phyloP scores from a whole-genome alignment of 2,113 vertebrate genomes.

The Pampusana beccarii region DNA sequence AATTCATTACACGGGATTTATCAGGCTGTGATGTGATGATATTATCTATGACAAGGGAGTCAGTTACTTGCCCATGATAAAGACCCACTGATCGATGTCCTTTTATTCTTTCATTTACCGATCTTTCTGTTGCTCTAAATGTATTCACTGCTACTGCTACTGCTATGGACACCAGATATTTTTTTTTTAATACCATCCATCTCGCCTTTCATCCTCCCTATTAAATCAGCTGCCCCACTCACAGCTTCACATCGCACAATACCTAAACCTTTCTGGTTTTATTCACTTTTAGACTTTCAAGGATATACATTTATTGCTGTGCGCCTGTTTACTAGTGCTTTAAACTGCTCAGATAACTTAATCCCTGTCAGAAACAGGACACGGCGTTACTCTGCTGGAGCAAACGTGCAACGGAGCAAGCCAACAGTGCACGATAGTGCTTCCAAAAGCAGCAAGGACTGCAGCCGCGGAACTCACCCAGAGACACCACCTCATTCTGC shows the following conservation, averaged over 20 bases:
- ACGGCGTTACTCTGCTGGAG: not conserved
- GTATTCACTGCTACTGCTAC: not conserved
- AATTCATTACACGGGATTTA: slow-evolving; percentile 11
- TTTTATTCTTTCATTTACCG: slow-evolving; percentile 5
- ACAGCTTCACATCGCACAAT: not conserved
- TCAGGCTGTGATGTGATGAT: not conserved
- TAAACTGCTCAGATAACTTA: not conserved
- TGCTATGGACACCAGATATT: not conserved
- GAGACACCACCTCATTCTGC: not conserved
- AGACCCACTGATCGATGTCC: not conserved
- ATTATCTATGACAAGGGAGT: slow-evolving; percentile 30
- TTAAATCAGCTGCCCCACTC: not conserved
- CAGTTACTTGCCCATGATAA: slow-evolving; percentile 15
- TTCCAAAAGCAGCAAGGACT: not conserved
- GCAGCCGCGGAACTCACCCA: not conserved
- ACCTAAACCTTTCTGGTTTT: not conserved
- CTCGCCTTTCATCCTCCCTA: not conserved
- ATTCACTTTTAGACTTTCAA: not conserved
- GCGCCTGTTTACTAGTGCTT: not conserved
- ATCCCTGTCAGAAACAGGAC: not conserved
- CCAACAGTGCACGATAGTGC: not conserved
- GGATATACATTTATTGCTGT: not conserved
- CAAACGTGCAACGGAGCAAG: not conserved
- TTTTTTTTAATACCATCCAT: not conserved
- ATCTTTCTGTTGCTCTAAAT: not conserved